These are phyloP conservation scores for Arrhopalites spinosus DNA, from an alignment of 2,888 invertebrate genomes.

Conservation along the genomic window DNA sequence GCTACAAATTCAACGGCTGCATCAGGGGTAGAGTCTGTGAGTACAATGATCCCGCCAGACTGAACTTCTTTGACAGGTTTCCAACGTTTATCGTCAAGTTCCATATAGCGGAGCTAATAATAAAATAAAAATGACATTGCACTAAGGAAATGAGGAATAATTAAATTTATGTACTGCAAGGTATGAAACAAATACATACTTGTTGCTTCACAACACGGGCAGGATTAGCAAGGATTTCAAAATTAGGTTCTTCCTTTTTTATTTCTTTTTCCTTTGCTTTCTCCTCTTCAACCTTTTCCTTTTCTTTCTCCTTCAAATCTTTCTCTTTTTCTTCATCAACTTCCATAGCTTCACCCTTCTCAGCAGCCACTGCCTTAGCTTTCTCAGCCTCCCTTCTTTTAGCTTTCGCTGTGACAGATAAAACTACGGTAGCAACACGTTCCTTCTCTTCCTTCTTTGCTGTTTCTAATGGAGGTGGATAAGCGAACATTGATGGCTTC, in stretches of 20 bases:
- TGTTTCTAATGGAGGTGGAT: constrained; percentile 95
- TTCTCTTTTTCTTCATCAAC: constrained; percentile 61
- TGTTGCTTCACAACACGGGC: constrained; percentile 93
- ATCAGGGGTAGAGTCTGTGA: constrained; percentile 80
- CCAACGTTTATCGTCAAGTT: constrained; percentile 81
- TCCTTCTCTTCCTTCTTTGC: constrained; percentile 98
- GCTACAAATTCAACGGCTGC: constrained; percentile 86
- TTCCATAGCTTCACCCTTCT: constrained; percentile 61
- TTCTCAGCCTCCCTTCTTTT: constrained; percentile 79
- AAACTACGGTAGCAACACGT: constrained; percentile 95
- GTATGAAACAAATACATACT: too few species aligned
- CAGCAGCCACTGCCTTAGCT: constrained; percentile 62
- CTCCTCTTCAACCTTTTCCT: constrained; percentile 60
- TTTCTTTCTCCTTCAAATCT: constrained; percentile 59
- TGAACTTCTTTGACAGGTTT: constrained; percentile 86
- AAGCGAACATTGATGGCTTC: constrained; percentile 92
- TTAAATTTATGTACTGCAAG: too few species aligned
- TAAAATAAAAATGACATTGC: background rate
- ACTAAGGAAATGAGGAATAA: too few species aligned
- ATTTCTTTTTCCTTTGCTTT: constrained; percentile 64
- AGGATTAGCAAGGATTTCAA: constrained; percentile 91
- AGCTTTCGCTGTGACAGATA: constrained; percentile 94
- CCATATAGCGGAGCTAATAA: constrained; percentile 66
- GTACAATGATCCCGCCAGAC: constrained; percentile 95
- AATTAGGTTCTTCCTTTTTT: constrained; percentile 78